Evolutionary conservation across 2,113 vertebrate species (phyloP), one percentile per base, ranked within the genome.

Genomic region (Indri indri): DNA sequence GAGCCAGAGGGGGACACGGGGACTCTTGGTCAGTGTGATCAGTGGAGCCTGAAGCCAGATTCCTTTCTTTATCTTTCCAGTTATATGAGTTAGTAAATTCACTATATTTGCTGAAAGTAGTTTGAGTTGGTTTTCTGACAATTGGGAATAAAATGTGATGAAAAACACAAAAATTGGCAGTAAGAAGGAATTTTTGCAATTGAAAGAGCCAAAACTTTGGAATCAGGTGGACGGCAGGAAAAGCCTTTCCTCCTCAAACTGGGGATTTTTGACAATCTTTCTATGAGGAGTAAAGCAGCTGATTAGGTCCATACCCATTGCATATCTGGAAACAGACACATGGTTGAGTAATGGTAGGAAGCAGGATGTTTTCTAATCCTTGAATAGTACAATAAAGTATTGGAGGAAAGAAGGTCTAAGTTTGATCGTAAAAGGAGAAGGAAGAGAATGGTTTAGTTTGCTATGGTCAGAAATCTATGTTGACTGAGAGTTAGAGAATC

Each of bases 401-500:
- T 23, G 0, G 16, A 23, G 16, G 50, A 5, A 37, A 9, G 32
- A 34, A 6, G 17, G 7, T 32, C 30, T 66, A 57, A 84, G 8
- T 73, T 70, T 52, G 6, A 1, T 45, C 8, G 85, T 6, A 32
- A 50, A 22, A 82, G 71, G 4, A n/a, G 6, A 66, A 14, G 20
- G 1, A 47, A 42, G 22, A 47, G 4, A 68, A 66, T 61, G 37
- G 25, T 11, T 3, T 2, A 5, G 0, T 34, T 93, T 88, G 17
- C 11, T 27, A 3, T 22, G 50, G 16, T 10, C 32, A 25, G 16
- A 10, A 4, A 6, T 65, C 3, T 7, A 2, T 45, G 50, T 11
- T 74, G 47, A 63, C 3, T 7, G 18, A 42, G 5, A 16, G 0
- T 1, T 32, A 37, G 16, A 27, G 22, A 14, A 22, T 45, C 2